phyloP scores from a whole-genome alignment of 2,888 invertebrate genomes.

The Gisinianus flammeolus region DNA sequence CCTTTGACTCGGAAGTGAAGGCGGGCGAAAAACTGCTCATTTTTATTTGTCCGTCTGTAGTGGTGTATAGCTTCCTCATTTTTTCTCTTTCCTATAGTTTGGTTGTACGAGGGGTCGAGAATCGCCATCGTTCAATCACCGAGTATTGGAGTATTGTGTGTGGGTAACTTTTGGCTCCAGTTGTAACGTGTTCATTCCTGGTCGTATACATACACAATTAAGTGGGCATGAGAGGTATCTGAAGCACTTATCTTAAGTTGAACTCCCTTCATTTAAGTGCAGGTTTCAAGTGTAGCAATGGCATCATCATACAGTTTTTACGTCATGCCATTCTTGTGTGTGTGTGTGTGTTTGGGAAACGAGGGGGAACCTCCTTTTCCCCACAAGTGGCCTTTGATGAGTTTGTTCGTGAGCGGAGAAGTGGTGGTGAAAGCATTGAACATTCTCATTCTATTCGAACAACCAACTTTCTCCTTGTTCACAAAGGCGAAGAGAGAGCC shows the following conservation, averaged over 20 bases:
- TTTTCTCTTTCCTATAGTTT: neutral
- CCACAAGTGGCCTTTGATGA: slow-evolving; percentile 38
- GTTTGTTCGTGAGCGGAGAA: slow-evolving; percentile 36
- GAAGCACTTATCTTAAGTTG: neutral
- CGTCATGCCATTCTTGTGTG: slow-evolving; percentile 8
- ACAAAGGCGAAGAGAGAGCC: neutral
- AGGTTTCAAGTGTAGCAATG: slow-evolving; percentile 3
- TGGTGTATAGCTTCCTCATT: neutral
- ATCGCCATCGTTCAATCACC: too few relatives aligned
- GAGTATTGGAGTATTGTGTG: too few relatives aligned
- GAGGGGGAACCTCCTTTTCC: slow-evolving; percentile 2
- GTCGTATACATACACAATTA: neutral
- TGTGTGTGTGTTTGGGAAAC: slow-evolving; percentile 1
- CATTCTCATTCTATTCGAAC: neutral
- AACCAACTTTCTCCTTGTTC: slow-evolving; percentile 16
- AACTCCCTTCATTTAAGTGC: neutral
- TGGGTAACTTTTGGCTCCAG: too few relatives aligned
- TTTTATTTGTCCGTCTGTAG: neutral
- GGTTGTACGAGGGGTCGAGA: too few relatives aligned
- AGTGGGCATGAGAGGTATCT: neutral
- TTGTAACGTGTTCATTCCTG: too few relatives aligned
- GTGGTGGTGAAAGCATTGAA: slow-evolving; percentile 30
- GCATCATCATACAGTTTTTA: neutral
- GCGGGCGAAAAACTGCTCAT: neutral
- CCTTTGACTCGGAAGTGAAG: slow-evolving; percentile 33